Percentiles rank a stretch among this genome's conserved stretches.
Conservation (phyloP, 2,888 invertebrate genomes). For the Conus canariensis region DNA sequence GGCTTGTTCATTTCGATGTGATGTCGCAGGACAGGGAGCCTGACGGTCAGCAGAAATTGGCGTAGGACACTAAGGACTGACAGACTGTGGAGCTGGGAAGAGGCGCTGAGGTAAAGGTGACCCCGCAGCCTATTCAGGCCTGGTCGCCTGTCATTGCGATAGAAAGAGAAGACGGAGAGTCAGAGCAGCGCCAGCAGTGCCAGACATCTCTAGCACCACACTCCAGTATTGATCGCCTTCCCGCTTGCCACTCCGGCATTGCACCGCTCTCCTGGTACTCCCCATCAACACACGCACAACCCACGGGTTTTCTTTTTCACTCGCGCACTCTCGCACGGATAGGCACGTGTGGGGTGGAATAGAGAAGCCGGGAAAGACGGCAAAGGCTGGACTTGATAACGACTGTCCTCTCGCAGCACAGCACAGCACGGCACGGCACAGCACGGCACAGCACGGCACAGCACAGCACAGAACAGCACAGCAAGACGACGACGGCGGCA, state of each 20-base stretch:
- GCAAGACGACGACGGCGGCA: background rate
- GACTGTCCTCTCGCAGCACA: background rate
- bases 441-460: background rate
- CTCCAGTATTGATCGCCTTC: slow-evolving; percentile 2
- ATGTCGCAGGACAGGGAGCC: no score
- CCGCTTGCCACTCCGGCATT: background rate
- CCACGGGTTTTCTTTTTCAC: background rate
- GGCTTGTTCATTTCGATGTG: no score
- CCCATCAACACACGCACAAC: background rate
- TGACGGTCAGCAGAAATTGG: no score
- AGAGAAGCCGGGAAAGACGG: background rate
- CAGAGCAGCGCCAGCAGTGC: background rate
- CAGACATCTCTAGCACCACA: background rate
- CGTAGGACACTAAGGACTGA: background rate
- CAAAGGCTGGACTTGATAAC: background rate
- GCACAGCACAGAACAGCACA: background rate
- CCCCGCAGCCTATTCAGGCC: background rate
- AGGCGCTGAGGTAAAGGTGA: background rate
- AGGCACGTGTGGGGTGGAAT: slow-evolving; percentile 3
- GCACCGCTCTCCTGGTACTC: background rate
- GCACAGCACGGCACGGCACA: slow-evolving; percentile 5
- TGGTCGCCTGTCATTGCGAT: slow-evolving; percentile 2
- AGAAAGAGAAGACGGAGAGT: background rate
- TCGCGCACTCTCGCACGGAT: background rate
- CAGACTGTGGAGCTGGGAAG: background rate